Percentiles rank a stretch among this genome's conserved stretches.
These are phyloP conservation scores for Fistularia commersonii DNA, from an alignment of 2,797 vertebrate genomes.

Conservation along the genomic window DNA sequence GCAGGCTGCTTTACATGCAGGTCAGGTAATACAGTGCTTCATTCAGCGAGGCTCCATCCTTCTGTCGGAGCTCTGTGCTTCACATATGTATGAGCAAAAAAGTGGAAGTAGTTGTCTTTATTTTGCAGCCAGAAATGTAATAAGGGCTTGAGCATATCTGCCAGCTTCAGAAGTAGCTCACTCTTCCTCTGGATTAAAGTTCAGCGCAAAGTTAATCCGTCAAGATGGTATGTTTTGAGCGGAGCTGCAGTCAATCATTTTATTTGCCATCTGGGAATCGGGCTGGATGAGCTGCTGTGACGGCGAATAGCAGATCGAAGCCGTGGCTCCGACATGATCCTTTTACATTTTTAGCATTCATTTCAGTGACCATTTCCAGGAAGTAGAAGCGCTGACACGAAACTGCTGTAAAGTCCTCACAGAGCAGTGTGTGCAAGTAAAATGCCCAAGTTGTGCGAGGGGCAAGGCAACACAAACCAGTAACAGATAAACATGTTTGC, in stretches of 20 bases:
- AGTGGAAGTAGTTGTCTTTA: slow-evolving; percentile 1
- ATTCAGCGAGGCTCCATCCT: slow-evolving; percentile 52
- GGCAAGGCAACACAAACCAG: background rate
- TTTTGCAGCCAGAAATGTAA: slow-evolving; percentile 6
- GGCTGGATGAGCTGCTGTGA: slow-evolving; percentile 8
- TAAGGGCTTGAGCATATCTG: slow-evolving; percentile 1
- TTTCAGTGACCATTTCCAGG: background rate
- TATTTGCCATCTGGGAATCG: slow-evolving; percentile 5
- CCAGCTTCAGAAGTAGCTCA: background rate
- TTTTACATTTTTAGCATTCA: slow-evolving; percentile 2
- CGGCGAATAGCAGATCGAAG: background rate
- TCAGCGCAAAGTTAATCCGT: slow-evolving; percentile 24
- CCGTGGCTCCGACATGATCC: background rate
- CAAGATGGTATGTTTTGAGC: slow-evolving; percentile 12
- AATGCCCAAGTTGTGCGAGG: slow-evolving; percentile 29
- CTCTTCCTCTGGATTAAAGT: slow-evolving; percentile 15
- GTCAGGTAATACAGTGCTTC: slow-evolving; percentile 69
- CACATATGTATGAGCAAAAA: slow-evolving; percentile 9
- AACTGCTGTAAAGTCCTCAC: slow-evolving; percentile 8
- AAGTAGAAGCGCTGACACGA: slow-evolving; percentile 1
- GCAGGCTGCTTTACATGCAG: slow-evolving; percentile 75
- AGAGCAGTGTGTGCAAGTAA: slow-evolving; percentile 34
- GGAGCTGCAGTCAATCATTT: slow-evolving; percentile 11
- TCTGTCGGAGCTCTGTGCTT: slow-evolving; percentile 38
- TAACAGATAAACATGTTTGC: slow-evolving; percentile 34